Evolutionary conservation across 2,888 invertebrate genomes (phyloP).

Genomic region (Macroteleia sp.): DNA sequence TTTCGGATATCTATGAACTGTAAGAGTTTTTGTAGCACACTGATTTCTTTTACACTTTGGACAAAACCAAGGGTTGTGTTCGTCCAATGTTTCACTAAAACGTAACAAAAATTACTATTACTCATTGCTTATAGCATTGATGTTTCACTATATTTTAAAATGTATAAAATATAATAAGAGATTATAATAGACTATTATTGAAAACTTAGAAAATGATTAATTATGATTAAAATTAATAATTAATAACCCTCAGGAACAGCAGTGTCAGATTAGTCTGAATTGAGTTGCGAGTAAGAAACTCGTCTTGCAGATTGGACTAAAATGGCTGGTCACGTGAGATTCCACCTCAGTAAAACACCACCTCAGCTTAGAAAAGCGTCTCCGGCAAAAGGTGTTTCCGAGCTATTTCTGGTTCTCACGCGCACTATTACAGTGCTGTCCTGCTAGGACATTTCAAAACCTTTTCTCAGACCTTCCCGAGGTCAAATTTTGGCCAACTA

Average conservation of each 20-base stretch:
- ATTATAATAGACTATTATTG: too few relatives aligned
- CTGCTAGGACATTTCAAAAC: conserved; percentile 88
- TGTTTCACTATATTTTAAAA: too few relatives aligned
- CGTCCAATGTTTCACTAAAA: conserved; percentile 86
- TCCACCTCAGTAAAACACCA: conserved; percentile 87
- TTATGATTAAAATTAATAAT: too few relatives aligned
- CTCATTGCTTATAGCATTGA: too few relatives aligned
- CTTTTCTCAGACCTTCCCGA: conserved; percentile 94
- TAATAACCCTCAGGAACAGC: conserved; percentile 84
- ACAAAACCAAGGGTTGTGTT: conserved; percentile 88
- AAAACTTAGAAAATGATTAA: too few relatives aligned
- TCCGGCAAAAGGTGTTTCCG: conserved; percentile 84
- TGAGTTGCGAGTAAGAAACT: conserved; percentile 88
- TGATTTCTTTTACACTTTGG: conserved; percentile 87
- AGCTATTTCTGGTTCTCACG: conserved; percentile 91
- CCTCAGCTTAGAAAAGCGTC: conserved; percentile 85
- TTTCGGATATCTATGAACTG: conserved; percentile 87
- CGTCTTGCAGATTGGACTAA: conserved; percentile 91
- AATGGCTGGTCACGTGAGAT: conserved; percentile 89
- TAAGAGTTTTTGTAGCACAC: conserved; percentile 87
- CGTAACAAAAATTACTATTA: too few relatives aligned
- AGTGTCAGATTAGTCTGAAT: conserved; percentile 94
- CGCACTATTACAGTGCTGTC: conserved; percentile 88
- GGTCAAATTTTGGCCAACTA: conserved; percentile 85
- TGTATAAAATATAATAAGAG: too few relatives aligned